Base-by-base conservation (phyloP, 2,113 vertebrate species). In the Xyrauchen texanus region DNA sequence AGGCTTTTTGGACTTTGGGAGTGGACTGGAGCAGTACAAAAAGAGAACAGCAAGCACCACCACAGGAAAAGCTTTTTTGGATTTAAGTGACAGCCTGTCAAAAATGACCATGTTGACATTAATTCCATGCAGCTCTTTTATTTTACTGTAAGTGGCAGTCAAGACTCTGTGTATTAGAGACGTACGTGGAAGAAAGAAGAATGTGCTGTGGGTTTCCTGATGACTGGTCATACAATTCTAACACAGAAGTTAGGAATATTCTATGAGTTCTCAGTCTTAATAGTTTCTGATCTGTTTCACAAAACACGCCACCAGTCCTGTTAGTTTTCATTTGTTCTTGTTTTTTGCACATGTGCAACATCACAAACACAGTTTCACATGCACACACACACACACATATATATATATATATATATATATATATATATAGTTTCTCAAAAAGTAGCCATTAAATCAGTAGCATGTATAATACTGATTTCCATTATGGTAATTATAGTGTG, bases 71-170 rank as follows among this genome's bases (percentile, higher is more conserved):
- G 88, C 69, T 85, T 89, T 91, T 87, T 86, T 89, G 90, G 88
- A 88, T 94, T 92, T 89, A 78, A 82, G 86, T 90, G 92, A 90
- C 84, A 83, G 88, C 77, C 77, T 93, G 92, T 93, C 88, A 91
- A 92, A 81, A 90, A 82, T 87, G 90, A 91, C 82, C 83, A 82
- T 87, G 87, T 85, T 94, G 93, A 95, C 92, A 90, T 92, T 94
- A 95, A 94, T 93, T 89, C 81, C 92, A 94, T 93, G 90, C 87
- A 89, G 90, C 93, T 91, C 88, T 93, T 94, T 94, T 93, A 94
- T 96, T 94, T 95, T 92, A 95, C 94, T 93, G 1, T 95, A 95
- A 96, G 92, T 92, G 90, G 89, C 90, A 92, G 92, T 85, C 90
- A 85, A 85, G 86, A 86, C 87, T 89, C 87, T 87, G 85, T 90